Percentiles rank a stretch among this genome's conserved stretches.
phyloP scores from a whole-genome alignment of 1,140 invertebrate species.

The Bombus breviceps region DNA sequence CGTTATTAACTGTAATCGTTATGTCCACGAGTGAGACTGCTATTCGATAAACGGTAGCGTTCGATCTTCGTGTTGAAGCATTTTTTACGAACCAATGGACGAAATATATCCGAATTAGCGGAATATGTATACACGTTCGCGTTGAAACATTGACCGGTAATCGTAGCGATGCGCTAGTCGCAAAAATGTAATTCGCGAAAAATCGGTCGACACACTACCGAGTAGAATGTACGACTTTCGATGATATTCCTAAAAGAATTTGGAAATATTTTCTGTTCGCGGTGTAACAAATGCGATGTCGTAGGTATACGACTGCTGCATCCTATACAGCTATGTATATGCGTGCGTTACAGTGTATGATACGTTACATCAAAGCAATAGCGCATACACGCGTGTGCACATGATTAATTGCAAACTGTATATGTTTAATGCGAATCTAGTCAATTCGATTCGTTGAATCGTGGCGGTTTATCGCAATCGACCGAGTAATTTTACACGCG shows the following conservation, averaged over 20 bases:
- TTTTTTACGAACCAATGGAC: slow-evolving; percentile 8
- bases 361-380: slow-evolving; percentile 42
- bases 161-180: neutral
- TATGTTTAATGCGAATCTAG: slow-evolving; percentile 51
- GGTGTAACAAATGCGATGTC: neutral
- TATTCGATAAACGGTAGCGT: neutral
- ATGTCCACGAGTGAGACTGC: neutral
- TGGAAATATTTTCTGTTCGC: slow-evolving; percentile 18
- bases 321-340: neutral
- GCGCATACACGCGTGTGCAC: slow-evolving; percentile 33
- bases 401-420: slow-evolving; percentile 31
- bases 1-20: neutral
- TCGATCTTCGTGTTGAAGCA: neutral
- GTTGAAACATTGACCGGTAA: neutral
- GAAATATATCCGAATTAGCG: slow-evolving; percentile 19
- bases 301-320: neutral
- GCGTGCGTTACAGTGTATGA: slow-evolving; percentile 1
- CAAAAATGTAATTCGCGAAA: neutral
- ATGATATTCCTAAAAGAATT: slow-evolving; percentile 2
- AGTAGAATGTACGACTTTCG: neutral
- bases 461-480: slow-evolving; percentile 41
- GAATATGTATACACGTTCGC: neutral
- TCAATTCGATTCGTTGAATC: slow-evolving; percentile 56
- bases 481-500: slow-evolving; percentile 29
- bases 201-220: neutral